A percentile compares a stretch with the other conserved stretches of the same genome.
Evolutionary conservation across 2,888 invertebrate species (phyloP).

Genomic region (Xylophagus ater): DNA sequence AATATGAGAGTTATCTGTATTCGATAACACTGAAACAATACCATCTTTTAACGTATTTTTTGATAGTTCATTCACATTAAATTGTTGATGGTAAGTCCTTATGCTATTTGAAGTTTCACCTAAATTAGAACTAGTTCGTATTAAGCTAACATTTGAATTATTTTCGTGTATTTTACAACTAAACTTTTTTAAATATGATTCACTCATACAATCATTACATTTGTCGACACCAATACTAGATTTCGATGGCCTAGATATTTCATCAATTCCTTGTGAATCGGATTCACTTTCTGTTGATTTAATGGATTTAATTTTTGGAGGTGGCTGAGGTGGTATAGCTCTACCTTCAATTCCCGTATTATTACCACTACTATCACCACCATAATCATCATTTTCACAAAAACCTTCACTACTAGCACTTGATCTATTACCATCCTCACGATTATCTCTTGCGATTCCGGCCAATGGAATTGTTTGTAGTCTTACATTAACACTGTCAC

Average conservation of each 20-base stretch:
- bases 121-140: slow-evolving; percentile 16
- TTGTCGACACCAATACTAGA: slow-evolving; percentile 8
- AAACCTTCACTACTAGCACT: slow-evolving; percentile 94
- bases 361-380: slow-evolving; percentile 53
- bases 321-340: slow-evolving; percentile 19
- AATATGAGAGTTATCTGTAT: too few relatives aligned
- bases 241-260: slow-evolving; percentile 19
- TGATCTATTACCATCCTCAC: slow-evolving; percentile 70
- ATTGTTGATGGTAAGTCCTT: too few relatives aligned
- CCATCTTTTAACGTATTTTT: neutral
- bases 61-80: slow-evolving; percentile 1
- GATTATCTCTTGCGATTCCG: slow-evolving; percentile 20
- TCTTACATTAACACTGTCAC: slow-evolving; percentile 30
- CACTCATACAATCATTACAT: slow-evolving; percentile 7
- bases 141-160: slow-evolving; percentile 14
- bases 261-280: slow-evolving; percentile 33
- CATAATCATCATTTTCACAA: slow-evolving; percentile 84
- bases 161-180: slow-evolving; percentile 16
- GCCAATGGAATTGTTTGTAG: slow-evolving; percentile 13
- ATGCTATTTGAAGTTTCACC: slow-evolving; percentile 8
- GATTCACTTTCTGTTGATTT: slow-evolving; percentile 24
- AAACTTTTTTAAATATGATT: slow-evolving; percentile 15
- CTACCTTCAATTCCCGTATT: slow-evolving; percentile 38
- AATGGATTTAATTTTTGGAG: slow-evolving; percentile 8
- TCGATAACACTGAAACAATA: too few relatives aligned